Base-by-base conservation (phyloP, 2,888 invertebrate genomes). In the Clusia tigrina region DNA sequence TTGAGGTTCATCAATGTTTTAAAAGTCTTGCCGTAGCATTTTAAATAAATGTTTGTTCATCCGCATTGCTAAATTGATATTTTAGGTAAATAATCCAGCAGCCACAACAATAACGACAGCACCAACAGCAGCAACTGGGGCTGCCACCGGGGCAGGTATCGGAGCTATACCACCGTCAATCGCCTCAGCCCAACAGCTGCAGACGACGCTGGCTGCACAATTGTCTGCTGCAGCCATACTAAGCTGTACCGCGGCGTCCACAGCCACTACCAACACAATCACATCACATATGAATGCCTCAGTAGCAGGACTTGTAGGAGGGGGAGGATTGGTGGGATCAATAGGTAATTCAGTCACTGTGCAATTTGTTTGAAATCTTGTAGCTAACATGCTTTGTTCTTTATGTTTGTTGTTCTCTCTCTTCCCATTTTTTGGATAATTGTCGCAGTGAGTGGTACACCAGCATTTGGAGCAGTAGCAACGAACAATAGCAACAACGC, bases 1-100 rank as follows among this genome's bases (percentile, higher is more conserved):
- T n/a, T n/a, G n/a, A n/a, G n/a, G n/a, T n/a, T n/a, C n/a, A n/a
- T n/a, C n/a, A n/a, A n/a, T n/a, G n/a, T n/a, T n/a, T n/a, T n/a
- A n/a, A n/a, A n/a, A n/a, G n/a, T n/a, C n/a, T n/a, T n/a, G n/a
- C n/a, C n/a, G n/a, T n/a, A n/a, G n/a, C n/a, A n/a, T n/a, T n/a
- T n/a, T n/a, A n/a, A 10, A 48, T 6, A 18, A 17, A 48, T n/a
- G 48, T 6, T 10, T 6, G 5, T 48, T 5, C 17, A n/a, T 48
- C 20, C 6, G 20, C 48, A 17, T 68, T 69, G 38, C 67, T n/a
- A n/a, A n/a, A n/a, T n/a, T n/a, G n/a, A n/a, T n/a, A n/a, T n/a
- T n/a, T n/a, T n/a, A 80, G 80, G 76, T 76, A 71, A 77, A 74
- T 79, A 78, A 72, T 68, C 64, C 71, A 54, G 72, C 63, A 59